Conservation (phyloP, 1,140 invertebrate species). For the Formica selysi region DNA sequence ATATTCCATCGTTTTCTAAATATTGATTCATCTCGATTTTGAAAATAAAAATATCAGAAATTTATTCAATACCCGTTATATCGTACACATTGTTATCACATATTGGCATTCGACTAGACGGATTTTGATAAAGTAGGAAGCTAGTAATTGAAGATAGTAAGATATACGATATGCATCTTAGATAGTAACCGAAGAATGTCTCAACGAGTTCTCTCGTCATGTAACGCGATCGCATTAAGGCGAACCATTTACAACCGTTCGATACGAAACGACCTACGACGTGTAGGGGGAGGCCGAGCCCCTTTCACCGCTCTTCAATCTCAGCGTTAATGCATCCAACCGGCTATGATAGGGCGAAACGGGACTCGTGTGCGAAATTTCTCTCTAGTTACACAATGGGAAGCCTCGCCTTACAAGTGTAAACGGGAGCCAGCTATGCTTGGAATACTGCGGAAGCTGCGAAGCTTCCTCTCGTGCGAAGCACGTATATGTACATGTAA, state of each 20-base stretch:
- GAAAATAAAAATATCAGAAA: neutral
- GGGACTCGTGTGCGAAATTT: conserved; percentile 7
- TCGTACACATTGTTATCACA: neutral
- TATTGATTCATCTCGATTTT: neutral
- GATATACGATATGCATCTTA: conserved; percentile 31
- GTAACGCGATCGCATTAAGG: conserved; percentile 56
- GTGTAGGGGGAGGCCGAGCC: neutral
- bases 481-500: too few species aligned
- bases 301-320: conserved; percentile 44
- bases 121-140: neutral
- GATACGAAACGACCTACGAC: conserved; percentile 24
- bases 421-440: conserved; percentile 47
- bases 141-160: conserved; percentile 24
- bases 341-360: conserved; percentile 46
- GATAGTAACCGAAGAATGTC: conserved; percentile 41
- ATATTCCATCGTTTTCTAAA: neutral
- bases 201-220: conserved; percentile 11
- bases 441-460: conserved; percentile 52
- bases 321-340: conserved; percentile 46
- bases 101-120: conserved; percentile 6
- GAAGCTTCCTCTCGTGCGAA: conserved; percentile 2
- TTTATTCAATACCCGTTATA: neutral
- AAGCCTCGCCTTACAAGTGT: conserved; percentile 61
- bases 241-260: conserved; percentile 32
- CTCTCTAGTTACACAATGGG: conserved; percentile 62